Percentiles rank a stretch among this genome's conserved stretches.
Conservation (phyloP, 2,113 vertebrate species). For the Australoheros scitulus region DNA sequence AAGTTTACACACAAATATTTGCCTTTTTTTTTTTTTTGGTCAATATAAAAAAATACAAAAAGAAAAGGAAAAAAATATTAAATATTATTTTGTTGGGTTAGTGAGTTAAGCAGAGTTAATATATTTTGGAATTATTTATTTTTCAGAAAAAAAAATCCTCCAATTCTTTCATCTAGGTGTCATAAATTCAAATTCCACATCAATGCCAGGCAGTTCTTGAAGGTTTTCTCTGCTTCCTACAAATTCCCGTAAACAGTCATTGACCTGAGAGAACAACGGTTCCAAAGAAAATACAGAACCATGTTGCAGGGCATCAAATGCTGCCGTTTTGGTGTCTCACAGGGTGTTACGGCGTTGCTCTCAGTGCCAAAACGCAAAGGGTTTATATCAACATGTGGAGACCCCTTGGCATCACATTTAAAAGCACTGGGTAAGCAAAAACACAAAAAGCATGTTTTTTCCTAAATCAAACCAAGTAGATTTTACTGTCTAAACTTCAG, state of each 20-base stretch:
- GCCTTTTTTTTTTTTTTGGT: neutral
- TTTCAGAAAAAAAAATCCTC: neutral
- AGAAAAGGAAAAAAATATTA: neutral
- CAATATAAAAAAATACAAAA: too few species aligned
- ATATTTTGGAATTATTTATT: accelerated
- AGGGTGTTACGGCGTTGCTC: neutral
- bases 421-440: too few species aligned
- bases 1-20: neutral
- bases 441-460: too few species aligned
- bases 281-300: neutral
- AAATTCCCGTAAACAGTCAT: neutral
- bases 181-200: neutral
- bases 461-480: neutral
- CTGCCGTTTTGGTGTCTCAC: neutral
- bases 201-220: neutral
- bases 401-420: too few species aligned
- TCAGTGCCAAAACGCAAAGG: neutral
- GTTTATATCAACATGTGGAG: neutral
- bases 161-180: neutral
- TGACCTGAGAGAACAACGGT: neutral
- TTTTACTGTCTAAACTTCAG: neutral
- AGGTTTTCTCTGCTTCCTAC: neutral
- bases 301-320: neutral
- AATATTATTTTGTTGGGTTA: accelerated
- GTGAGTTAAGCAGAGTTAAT: neutral